Evolutionary conservation across 2,797 vertebrate species (phyloP), one percentile per base, ranked within the genome.

Genomic region (Macropodus opercularis): DNA sequence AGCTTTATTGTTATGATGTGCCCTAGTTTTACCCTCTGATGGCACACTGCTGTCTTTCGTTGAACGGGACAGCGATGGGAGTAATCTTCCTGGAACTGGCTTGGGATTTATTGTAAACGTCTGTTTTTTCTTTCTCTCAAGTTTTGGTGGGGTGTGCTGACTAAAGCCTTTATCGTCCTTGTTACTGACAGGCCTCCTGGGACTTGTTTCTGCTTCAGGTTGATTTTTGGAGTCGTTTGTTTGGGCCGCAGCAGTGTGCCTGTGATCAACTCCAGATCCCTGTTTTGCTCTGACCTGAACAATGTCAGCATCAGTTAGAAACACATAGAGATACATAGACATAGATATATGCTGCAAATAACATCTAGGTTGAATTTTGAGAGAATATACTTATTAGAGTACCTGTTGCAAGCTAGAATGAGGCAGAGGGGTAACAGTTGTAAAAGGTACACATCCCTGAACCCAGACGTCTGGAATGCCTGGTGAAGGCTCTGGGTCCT

Each of bases 401-500:
- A 91, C 88, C 81, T 89, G 66, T 36, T 49, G 65, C 50, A 64
- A 11, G 27, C 18, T 12, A 3, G 42, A 2, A 26, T 32, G 24
- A 55, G 24, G 47, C 18, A 19, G 22, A 27, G 1, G 4, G 2
- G 1, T 0, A 8, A 17, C 24, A 42, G 22, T 11, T 14, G 76
- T 35, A 47, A 91, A 34, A 0, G 92, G 84, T 1, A 94, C 84
- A 0, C 86, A 90, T 24, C 94, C 92, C 73, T 85, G 80, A 0
- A 92, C 90, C 93, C 94, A 95, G 32, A 87, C 60, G 43, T 96
- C 94, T 0, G 52, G 54, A 2, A 17, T 0, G 2, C 80, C 32
- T 0, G 91, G 67, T 7, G 18, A 0, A 0, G 94, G 94, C 58
- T 95, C 93, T 18, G 84, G 74, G 0, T 95, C 93, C 71, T 94